Conservation (phyloP, 2,888 invertebrate species). For the Pseudolycoriella hygida region DNA sequence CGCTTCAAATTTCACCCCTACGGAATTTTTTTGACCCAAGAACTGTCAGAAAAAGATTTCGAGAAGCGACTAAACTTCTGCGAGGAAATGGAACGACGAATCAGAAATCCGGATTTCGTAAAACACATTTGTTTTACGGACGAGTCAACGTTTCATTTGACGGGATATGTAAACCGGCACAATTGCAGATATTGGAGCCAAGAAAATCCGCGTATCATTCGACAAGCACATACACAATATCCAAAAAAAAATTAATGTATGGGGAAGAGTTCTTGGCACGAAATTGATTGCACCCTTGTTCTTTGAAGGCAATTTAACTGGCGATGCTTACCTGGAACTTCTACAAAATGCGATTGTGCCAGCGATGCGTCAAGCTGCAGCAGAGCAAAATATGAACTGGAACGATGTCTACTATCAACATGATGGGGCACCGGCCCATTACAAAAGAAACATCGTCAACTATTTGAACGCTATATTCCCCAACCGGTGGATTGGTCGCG, state of each 20-base stretch:
- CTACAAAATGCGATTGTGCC: no score
- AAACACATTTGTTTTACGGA: background rate
- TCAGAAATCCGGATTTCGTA: background rate
- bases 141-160: background rate
- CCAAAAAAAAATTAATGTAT: slow-evolving; percentile 4
- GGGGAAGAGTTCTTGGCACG: background rate
- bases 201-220: background rate
- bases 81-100: background rate
- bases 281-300: background rate
- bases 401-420: no score
- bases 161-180: background rate
- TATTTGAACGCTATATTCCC: background rate
- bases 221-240: slow-evolving; percentile 1
- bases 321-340: no score
- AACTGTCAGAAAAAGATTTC: background rate
- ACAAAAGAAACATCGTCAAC: no score
- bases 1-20: background rate
- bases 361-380: no score
- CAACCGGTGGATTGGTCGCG: background rate
- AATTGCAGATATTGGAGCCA: background rate
- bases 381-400: no score
- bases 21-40: background rate
- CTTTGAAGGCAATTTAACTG: no score
- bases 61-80: background rate
- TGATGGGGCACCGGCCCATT: no score